Conservation (phyloP, 2,113 vertebrate species). For the Brachyistius frenatus region DNA sequence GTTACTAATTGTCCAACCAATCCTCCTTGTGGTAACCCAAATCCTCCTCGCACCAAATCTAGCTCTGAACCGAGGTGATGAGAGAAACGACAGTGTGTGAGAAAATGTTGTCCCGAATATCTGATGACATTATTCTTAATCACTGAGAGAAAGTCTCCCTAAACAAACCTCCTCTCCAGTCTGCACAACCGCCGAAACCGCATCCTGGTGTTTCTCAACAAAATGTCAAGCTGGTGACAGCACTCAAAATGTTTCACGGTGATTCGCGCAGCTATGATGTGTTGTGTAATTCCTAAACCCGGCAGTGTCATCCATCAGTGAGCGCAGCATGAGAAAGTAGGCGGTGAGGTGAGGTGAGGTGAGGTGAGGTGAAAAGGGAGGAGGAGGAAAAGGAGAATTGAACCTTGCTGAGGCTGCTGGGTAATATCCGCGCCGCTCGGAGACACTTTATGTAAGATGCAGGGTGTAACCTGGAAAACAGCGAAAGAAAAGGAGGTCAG, state of each 20-base stretch:
- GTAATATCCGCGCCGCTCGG: conserved; percentile 49
- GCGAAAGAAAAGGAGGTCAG: conserved; percentile 52
- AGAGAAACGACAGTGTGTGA: conserved; percentile 64
- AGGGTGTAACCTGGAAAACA: conserved; percentile 64
- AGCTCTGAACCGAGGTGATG: conserved; percentile 67
- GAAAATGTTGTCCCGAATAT: conserved; percentile 45
- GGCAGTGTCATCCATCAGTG: conserved; percentile 40
- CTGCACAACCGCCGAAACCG: conserved; percentile 47
- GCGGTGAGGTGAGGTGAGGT: conserved; percentile 16
- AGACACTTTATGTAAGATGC: conserved; percentile 62
- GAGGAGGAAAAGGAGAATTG: conserved; percentile 19
- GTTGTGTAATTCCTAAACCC: conserved; percentile 40
- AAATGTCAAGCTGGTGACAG: conserved; percentile 65
- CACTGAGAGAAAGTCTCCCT: conserved; percentile 57
- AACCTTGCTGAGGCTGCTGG: conserved; percentile 42
- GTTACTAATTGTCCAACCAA: conserved; percentile 49
- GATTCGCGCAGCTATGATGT: neutral
- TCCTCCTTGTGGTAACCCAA: conserved; percentile 44
- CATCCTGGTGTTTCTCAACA: conserved; percentile 71
- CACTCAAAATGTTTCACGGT: conserved; percentile 31
- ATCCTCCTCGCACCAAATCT: conserved; percentile 51
- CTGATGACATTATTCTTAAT: conserved; percentile 67
- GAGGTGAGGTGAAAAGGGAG: conserved; percentile 40
- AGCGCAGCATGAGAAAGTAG: conserved; percentile 37
- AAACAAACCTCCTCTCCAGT: conserved; percentile 58